phyloP scores from a whole-genome alignment of 2,888 invertebrate genomes.

The Philhelius pedissequus region DNA sequence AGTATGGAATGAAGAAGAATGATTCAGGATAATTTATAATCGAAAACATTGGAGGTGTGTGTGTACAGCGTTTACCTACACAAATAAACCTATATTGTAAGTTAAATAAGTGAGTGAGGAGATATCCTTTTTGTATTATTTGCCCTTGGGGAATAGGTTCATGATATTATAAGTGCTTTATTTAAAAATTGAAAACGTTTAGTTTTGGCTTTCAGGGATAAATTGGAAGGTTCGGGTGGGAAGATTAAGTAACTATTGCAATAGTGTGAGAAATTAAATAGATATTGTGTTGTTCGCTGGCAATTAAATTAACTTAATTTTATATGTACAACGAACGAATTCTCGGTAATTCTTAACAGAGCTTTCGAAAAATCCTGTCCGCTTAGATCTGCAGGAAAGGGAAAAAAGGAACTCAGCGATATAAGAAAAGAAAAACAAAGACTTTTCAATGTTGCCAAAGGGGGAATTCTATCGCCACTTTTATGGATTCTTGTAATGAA shows the following conservation, averaged over 20 bases:
- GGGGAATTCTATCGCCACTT: too few relatives aligned
- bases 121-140: not conserved
- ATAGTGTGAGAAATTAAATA: not conserved
- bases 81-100: not conserved
- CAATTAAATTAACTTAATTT: not conserved
- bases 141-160: not conserved
- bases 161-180: constrained; percentile 23
- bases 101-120: not conserved
- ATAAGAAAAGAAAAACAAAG: too few relatives aligned
- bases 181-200: constrained; percentile 32
- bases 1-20: constrained; percentile 56
- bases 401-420: too few relatives aligned
- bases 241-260: too few relatives aligned
- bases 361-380: too few relatives aligned
- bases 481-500: too few relatives aligned
- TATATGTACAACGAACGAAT: too few relatives aligned
- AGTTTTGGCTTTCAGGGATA: not conserved
- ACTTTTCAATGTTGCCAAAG: too few relatives aligned
- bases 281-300: too few relatives aligned
- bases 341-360: too few relatives aligned
- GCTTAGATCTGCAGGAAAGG: too few relatives aligned
- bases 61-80: not conserved
- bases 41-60: constrained; percentile 53
- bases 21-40: constrained; percentile 65
- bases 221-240: too few relatives aligned